These are phyloP conservation scores for Cryptus viduatorius DNA, from an alignment of 2,888 invertebrate species.

Conservation along the genomic window DNA sequence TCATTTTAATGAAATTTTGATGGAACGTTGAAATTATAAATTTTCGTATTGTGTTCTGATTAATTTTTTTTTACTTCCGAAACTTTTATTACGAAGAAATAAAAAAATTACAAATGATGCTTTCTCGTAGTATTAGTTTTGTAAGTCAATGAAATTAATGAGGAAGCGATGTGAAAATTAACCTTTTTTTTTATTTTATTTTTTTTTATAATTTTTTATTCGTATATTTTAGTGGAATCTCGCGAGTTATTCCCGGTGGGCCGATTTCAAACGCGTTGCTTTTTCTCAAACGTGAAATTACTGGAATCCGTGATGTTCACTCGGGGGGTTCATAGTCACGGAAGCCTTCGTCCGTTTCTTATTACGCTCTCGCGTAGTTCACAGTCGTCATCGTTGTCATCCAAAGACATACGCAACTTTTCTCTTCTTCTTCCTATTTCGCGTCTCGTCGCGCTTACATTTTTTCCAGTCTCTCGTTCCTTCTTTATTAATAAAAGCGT, in stretches of 20 bases:
- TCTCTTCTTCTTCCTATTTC: constrained; percentile 48
- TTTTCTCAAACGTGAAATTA: constrained; percentile 52
- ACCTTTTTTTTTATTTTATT: neutral
- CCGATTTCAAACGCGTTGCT: neutral
- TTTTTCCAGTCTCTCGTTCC: neutral
- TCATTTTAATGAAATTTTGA: too few relatives aligned
- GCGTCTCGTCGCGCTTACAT: neutral
- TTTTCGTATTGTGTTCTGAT: too few relatives aligned
- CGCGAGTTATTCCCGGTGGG: neutral
- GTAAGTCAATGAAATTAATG: too few relatives aligned
- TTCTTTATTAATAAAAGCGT: constrained; percentile 47
- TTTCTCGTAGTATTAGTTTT: too few relatives aligned
- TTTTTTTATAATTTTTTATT: neutral
- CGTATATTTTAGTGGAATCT: neutral
- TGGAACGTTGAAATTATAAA: too few relatives aligned
- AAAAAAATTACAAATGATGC: too few relatives aligned
- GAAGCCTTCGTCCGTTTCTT: constrained; percentile 62
- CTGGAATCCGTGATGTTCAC: constrained; percentile 41
- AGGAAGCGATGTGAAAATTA: too few relatives aligned
- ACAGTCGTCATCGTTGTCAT: constrained; percentile 50
- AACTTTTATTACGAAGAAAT: too few relatives aligned
- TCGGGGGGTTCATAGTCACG: constrained; percentile 73
- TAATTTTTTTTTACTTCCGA: too few relatives aligned
- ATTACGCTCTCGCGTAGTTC: constrained; percentile 23
- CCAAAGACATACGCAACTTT: constrained; percentile 47